phyloP scores from a whole-genome alignment of 2,113 vertebrate species.

The Lucifuga dentata region DNA sequence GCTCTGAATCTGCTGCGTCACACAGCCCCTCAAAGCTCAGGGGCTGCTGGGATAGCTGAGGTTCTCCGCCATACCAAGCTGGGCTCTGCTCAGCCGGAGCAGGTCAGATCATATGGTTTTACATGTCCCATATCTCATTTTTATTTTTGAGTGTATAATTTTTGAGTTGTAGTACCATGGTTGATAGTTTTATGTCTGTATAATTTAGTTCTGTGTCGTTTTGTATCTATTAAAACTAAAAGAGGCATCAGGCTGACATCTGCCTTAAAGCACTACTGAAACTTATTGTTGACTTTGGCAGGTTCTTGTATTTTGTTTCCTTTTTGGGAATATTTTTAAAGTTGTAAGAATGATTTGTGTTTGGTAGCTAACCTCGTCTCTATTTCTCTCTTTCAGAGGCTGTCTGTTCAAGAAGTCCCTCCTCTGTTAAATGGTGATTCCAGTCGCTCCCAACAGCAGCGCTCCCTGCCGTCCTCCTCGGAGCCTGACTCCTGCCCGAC shows the following conservation, averaged over 20 bases:
- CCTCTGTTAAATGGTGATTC: conserved; percentile 83
- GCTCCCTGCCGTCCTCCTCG: conserved; percentile 56
- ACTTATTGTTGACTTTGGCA: too few relatives aligned
- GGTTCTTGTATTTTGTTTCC: too few relatives aligned
- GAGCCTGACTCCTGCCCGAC: conserved; percentile 67
- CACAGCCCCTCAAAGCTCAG: conserved; percentile 81
- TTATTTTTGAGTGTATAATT: background rate
- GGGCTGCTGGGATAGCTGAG: conserved; percentile 81
- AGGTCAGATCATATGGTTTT: conserved; percentile 60
- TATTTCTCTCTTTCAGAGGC: conserved; percentile 70
- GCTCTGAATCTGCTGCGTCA: conserved; percentile 87
- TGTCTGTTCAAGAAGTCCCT: conserved; percentile 85
- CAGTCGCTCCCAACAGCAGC: conserved; percentile 75
- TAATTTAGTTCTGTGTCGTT: too few relatives aligned
- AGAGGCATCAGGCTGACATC: too few relatives aligned
- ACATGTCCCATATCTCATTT: background rate
- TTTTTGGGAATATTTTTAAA: too few relatives aligned
- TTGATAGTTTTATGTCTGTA: too few relatives aligned
- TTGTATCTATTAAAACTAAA: too few relatives aligned
- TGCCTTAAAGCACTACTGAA: too few relatives aligned
- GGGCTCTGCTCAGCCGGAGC: conserved; percentile 75
- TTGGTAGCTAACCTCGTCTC: background rate
- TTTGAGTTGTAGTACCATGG: too few relatives aligned
- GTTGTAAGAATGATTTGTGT: background rate
- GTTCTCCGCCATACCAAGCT: conserved; percentile 82